Evolutionary conservation across 2,888 invertebrate species (phyloP).

Genomic region (Caradrina clavipalpis): DNA sequence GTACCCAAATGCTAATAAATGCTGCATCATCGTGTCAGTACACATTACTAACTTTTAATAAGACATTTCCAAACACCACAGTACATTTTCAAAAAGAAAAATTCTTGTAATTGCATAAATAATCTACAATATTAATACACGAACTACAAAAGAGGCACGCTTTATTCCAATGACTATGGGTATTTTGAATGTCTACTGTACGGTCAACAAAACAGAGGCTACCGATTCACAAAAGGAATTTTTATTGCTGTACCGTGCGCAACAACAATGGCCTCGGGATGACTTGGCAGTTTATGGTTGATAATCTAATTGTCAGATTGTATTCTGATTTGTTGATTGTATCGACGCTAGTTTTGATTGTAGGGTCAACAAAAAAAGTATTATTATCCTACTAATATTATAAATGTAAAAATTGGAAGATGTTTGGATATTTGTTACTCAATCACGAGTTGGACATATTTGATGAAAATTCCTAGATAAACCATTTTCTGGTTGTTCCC

Average conservation of each 20-base stretch:
- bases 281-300: conserved; percentile 77
- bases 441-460: too few species aligned
- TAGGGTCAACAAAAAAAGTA: conserved; percentile 69
- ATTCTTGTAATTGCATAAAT: conserved; percentile 41
- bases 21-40: conserved; percentile 33
- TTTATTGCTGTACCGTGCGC: conserved; percentile 71
- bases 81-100: conserved; percentile 13
- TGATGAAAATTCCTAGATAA: too few species aligned
- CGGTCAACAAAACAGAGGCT: conserved; percentile 75
- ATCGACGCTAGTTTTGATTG: conserved; percentile 68
- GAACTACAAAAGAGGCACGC: conserved; percentile 41
- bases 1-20: not conserved
- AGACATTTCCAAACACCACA: conserved; percentile 30
- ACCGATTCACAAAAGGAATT: conserved; percentile 72
- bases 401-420: too few species aligned
- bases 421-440: too few species aligned
- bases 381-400: not conserved
- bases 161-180: conserved; percentile 69
- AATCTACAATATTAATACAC: conserved; percentile 50
- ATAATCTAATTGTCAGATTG: conserved; percentile 87
- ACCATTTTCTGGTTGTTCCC: too few species aligned
- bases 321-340: conserved; percentile 83
- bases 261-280: conserved; percentile 79
- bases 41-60: conserved; percentile 22
- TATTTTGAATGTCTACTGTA: conserved; percentile 65